Evolutionary conservation across 2,113 vertebrate species (phyloP).

Genomic region (Hypomesus transpacificus): DNA sequence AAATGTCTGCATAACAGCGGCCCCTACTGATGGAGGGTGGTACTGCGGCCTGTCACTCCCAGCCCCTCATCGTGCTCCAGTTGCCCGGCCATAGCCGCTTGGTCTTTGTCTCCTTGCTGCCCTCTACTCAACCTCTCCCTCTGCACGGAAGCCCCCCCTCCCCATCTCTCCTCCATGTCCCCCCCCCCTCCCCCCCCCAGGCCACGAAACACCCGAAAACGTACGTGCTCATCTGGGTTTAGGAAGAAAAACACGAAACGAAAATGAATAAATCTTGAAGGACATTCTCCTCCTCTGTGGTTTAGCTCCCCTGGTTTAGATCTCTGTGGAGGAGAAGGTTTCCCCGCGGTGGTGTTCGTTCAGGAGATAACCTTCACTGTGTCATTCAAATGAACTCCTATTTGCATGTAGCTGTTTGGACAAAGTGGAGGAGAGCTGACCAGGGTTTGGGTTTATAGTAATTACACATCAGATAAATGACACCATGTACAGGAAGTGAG

Average conservation of each 20-base stretch:
- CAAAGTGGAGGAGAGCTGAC: slow-evolving; percentile 36
- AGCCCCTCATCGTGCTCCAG: slow-evolving; percentile 17
- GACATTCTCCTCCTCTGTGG: neutral
- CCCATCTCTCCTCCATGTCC: slow-evolving; percentile 9
- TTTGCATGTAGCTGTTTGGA: slow-evolving; percentile 49
- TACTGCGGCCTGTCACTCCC: slow-evolving; percentile 31
- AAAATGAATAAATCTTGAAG: slow-evolving; percentile 2
- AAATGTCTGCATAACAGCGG: slow-evolving; percentile 55
- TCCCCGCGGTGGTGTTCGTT: slow-evolving; percentile 48
- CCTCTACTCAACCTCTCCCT: slow-evolving; percentile 35
- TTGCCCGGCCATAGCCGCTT: slow-evolving; percentile 35
- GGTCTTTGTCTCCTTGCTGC: slow-evolving; percentile 27
- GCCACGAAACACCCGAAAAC: too few species aligned
- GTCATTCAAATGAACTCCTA: slow-evolving; percentile 52
- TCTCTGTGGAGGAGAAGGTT: slow-evolving; percentile 27
- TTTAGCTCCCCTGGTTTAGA: slow-evolving; percentile 12
- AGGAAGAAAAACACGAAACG: too few species aligned
- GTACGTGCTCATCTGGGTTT: too few species aligned
- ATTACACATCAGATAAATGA: slow-evolving; percentile 55
- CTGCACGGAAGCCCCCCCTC: slow-evolving; percentile 34
- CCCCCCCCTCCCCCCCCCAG: neutral
- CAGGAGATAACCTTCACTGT: slow-evolving; percentile 46
- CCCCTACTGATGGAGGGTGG: slow-evolving; percentile 64
- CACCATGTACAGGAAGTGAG: slow-evolving; percentile 43
- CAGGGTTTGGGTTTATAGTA: slow-evolving; percentile 46